A percentile compares a stretch with the other conserved stretches of the same genome.
Evolutionary conservation across 2,113 vertebrate genomes (phyloP).

Genomic region (Orthonyx spaldingii): DNA sequence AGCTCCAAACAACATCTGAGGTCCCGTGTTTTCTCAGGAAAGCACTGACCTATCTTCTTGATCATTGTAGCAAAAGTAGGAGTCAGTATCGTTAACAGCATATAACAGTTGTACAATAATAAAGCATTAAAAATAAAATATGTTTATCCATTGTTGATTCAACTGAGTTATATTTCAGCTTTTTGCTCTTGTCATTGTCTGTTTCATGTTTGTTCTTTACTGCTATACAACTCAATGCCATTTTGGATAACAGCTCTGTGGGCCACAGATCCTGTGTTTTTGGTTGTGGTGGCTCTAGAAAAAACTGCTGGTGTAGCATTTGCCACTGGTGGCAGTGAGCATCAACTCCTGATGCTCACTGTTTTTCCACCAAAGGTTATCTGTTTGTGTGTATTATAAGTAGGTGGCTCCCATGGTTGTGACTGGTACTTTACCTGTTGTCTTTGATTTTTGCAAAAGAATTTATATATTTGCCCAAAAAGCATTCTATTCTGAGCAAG

Average conservation of each 20-base stretch:
- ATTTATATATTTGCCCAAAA: neutral
- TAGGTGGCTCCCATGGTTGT: neutral
- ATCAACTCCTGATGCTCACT: neutral
- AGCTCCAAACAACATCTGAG: neutral
- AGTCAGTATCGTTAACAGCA: neutral
- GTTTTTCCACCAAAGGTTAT: neutral
- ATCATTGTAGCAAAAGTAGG: neutral
- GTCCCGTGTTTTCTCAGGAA: neutral
- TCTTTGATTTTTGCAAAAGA: neutral
- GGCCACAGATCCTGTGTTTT: neutral
- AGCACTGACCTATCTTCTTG: neutral
- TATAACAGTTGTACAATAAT: neutral
- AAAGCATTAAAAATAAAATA: neutral
- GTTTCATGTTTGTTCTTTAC: neutral
- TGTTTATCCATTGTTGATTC: neutral
- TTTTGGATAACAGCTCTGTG: neutral
- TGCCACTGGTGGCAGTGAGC: neutral
- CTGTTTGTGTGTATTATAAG: accelerated
- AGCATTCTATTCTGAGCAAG: neutral
- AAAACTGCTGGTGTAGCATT: neutral
- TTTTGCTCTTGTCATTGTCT: neutral
- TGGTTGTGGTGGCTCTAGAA: neutral
- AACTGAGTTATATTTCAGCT: neutral
- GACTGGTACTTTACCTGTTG: neutral
- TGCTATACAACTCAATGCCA: neutral